Base-by-base conservation (phyloP, 2,888 invertebrate species). In the Cerceris rybyensis region DNA sequence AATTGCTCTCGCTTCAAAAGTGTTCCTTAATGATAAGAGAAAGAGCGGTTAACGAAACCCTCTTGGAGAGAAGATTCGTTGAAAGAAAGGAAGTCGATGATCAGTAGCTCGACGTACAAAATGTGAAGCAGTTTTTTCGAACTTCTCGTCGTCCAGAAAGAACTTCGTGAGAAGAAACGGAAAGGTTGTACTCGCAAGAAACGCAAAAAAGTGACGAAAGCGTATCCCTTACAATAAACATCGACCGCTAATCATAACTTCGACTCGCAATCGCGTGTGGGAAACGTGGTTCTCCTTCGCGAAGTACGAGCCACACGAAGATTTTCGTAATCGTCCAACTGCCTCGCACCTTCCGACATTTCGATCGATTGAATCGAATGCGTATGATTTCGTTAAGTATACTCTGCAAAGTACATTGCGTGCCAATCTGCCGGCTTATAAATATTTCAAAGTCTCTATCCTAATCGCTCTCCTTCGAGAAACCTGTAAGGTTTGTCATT, bases 211-310 rank as follows among this genome's bases (percentile, higher is more conserved):
- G 70, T 70, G 75, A 78, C 63, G 78, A 70, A 75, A 57, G 75
- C 59, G 63, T 60, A 41, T 54, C 14, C 61, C 63, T 8, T 57
- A 68, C 43, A 64, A 70, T 63, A 75, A 64, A 66, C 70, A 64
- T 58, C 54, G 69, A 66, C 70, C 78, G 78, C 75, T 78, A 78
- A 78, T 78, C 75, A 78, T 49, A 70, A 75, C 63, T 67, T 59
- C 42, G 54, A 55, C 59, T 71, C 71, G 70, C 71, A 75, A 70
- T 78, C 78, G 64, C 78, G 78, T 78, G 50, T 50, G 43, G 70
- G 28, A 50, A 67, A 75, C 75, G 70, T 50, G 13, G 70, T 69
- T 70, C 43, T 55, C 8, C 17, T 9, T n/a, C 13, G n/a, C 67
- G 16, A 41, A 8, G 50, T 41, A 58, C 65, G 57, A 66, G 73